phyloP scores from a whole-genome alignment of 2,113 vertebrate species.

The Turdus rufiventris region DNA sequence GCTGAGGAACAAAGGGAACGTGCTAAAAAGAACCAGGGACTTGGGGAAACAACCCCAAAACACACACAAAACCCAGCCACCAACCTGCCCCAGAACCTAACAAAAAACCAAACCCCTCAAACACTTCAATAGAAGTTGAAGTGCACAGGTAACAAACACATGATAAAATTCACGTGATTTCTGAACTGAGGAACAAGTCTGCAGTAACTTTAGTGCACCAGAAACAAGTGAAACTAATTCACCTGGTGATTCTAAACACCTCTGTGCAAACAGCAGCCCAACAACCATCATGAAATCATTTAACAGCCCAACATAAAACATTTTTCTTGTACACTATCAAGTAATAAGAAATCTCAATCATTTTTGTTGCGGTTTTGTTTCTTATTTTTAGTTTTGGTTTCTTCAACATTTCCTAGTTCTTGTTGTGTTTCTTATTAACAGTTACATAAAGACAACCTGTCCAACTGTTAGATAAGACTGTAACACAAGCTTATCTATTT shows the following conservation, averaged over 20 bases:
- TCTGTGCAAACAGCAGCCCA: neutral
- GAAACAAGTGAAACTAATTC: neutral
- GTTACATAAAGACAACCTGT: neutral
- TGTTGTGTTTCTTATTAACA: neutral
- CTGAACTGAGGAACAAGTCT: neutral
- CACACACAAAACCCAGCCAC: neutral
- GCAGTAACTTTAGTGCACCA: neutral
- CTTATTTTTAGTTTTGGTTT: fast-evolving
- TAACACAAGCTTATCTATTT: neutral
- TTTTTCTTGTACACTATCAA: neutral
- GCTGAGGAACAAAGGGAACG: conserved; percentile 37
- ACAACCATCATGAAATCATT: neutral
- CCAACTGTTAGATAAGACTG: neutral
- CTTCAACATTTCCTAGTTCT: neutral
- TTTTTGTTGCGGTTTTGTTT: neutral
- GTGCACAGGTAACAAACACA: neutral
- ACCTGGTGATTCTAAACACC: neutral
- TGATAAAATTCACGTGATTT: neutral
- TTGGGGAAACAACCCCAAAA: neutral
- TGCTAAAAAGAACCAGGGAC: neutral
- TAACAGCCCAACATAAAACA: neutral
- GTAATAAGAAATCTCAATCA: fast-evolving
- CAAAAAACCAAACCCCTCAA: neutral
- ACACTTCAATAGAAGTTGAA: neutral
- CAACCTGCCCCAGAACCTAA: neutral